These are phyloP conservation scores for Sepioteuthis lessoniana DNA, from an alignment of 2,888 invertebrate genomes.

Conservation along the genomic window DNA sequence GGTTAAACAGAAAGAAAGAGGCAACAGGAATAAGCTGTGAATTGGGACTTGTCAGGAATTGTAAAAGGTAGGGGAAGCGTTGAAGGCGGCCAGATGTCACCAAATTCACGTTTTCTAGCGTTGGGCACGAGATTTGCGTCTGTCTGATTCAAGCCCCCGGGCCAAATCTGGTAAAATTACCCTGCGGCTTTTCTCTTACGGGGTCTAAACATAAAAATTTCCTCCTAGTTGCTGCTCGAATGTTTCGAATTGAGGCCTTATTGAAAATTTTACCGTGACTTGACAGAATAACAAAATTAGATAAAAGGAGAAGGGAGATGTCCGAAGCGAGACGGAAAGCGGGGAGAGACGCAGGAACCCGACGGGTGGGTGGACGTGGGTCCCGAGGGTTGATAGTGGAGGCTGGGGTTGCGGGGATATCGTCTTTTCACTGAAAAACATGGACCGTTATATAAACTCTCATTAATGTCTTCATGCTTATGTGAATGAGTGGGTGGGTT, in stretches of 20 bases:
- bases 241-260: constrained; percentile 33
- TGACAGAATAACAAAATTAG: constrained; percentile 2
- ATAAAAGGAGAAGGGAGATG: neutral
- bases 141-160: neutral
- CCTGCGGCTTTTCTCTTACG: neutral
- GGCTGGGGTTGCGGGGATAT: neutral
- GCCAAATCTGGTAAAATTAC: constrained; percentile 7
- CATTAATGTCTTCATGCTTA: neutral
- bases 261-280: constrained; percentile 5
- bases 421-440: neutral
- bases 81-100: constrained; percentile 3
- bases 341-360: too few species aligned
- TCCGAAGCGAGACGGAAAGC: too few species aligned
- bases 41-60: neutral
- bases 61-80: neutral
- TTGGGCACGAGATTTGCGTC: neutral
- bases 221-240: neutral
- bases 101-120: neutral
- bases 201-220: constrained; percentile 23
- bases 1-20: too few species aligned
- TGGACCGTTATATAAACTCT: constrained; percentile 9
- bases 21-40: too few species aligned
- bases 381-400: too few species aligned
- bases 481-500: neutral
- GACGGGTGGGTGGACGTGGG: neutral